Conservation (phyloP, 2,888 invertebrate genomes). For the Amblyjoppa fuscipennis region DNA sequence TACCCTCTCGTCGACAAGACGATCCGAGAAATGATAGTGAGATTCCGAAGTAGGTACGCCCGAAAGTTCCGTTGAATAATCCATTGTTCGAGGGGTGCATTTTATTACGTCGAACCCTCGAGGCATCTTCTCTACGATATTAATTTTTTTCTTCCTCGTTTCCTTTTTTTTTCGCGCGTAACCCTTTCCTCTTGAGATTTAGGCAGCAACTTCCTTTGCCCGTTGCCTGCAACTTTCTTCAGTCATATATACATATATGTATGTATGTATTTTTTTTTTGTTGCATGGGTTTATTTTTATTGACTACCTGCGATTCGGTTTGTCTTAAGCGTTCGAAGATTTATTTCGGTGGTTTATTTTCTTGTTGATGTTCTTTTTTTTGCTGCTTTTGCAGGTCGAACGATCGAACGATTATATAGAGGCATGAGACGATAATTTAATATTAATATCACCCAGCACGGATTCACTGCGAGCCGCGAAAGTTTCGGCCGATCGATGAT, state of each 20-base stretch:
- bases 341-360: background rate
- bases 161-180: constrained; percentile 17
- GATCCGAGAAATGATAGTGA: constrained; percentile 38
- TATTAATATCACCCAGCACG: background rate
- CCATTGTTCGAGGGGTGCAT: constrained; percentile 81
- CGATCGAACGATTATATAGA: background rate
- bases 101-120: constrained; percentile 79
- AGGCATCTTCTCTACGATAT: constrained; percentile 68
- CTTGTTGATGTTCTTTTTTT: background rate
- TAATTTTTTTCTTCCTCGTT: constrained; percentile 54
- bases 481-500: background rate
- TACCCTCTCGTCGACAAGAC: constrained; percentile 28
- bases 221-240: background rate
- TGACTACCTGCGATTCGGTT: background rate
- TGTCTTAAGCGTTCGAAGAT: background rate
- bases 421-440: background rate
- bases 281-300: background rate
- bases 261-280: background rate
- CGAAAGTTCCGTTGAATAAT: constrained; percentile 63
- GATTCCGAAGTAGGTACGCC: constrained; percentile 47
- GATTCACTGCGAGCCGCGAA: background rate
- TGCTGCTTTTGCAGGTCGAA: background rate
- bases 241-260: background rate
- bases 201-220: background rate
- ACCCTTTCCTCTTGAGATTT: background rate